Conservation (phyloP, 53 echinoderm and acorn worm species). For the Stichopus horrens region DNA sequence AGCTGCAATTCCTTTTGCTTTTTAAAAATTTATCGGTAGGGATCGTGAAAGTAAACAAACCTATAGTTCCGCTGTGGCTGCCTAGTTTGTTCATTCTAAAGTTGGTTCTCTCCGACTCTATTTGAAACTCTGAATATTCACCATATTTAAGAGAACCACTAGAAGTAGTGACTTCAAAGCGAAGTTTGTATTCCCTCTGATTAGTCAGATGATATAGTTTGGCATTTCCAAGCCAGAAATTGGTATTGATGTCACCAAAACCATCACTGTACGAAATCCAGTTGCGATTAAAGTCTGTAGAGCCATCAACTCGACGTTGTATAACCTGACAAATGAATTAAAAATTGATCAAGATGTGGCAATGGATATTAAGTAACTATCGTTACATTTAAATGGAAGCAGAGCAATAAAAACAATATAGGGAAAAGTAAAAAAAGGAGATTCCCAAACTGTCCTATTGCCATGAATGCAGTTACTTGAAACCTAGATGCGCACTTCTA, state of each 20-base stretch:
- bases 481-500: too few species aligned
- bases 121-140: neutral
- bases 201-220: neutral
- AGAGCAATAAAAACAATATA: too few species aligned
- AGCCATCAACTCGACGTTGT: neutral
- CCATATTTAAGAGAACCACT: neutral
- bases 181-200: neutral
- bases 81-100: neutral
- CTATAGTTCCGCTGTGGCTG: neutral
- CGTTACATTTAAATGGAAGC: too few species aligned
- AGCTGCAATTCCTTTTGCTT: too few species aligned
- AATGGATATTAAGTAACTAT: too few species aligned
- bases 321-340: neutral
- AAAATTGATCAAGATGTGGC: too few species aligned
- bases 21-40: too few species aligned
- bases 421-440: too few species aligned
- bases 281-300: neutral
- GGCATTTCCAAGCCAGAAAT: slow-evolving; percentile 10
- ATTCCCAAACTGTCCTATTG: too few species aligned
- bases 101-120: neutral
- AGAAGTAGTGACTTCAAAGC: neutral
- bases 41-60: neutral
- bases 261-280: slow-evolving; percentile 3
- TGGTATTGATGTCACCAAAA: neutral
- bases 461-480: too few species aligned